These are phyloP conservation scores for Atractosteus spatula DNA, from an alignment of 2,113 vertebrate genomes.

Conservation along the genomic window DNA sequence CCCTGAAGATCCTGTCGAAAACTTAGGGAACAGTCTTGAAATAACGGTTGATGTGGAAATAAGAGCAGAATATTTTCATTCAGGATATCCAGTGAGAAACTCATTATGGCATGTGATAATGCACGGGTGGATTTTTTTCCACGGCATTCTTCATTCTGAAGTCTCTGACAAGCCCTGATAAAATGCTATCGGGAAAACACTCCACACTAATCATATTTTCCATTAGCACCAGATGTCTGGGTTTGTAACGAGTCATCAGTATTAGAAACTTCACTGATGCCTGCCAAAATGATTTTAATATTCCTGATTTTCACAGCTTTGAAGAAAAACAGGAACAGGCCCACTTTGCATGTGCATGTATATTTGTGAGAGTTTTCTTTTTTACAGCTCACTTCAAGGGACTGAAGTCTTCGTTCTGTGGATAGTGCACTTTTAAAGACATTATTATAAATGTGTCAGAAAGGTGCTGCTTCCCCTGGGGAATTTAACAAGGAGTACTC, in stretches of 20 bases:
- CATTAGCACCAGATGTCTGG: constrained; percentile 31
- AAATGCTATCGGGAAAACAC: not conserved
- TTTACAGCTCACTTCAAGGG: not conserved
- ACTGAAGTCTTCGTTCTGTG: too few species aligned
- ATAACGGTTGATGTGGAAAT: too few species aligned
- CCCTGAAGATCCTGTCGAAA: too few species aligned
- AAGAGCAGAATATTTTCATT: too few species aligned
- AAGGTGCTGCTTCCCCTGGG: too few species aligned
- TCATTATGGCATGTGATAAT: too few species aligned
- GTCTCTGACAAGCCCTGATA: constrained; percentile 5
- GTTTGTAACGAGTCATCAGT: constrained; percentile 20
- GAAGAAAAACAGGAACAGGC: not conserved
- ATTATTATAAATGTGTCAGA: too few species aligned
- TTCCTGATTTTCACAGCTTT: not conserved
- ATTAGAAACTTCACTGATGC: not conserved
- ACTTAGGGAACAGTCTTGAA: too few species aligned
- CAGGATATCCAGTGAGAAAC: too few species aligned
- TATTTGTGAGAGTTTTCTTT: not conserved
- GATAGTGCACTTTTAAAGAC: too few species aligned
- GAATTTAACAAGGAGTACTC: too few species aligned
- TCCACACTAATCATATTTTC: constrained; percentile 17
- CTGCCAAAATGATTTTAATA: not conserved
- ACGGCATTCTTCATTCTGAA: not conserved
- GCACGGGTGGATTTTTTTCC: too few species aligned
- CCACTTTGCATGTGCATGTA: not conserved